These are phyloP conservation scores for Ephydatia muelleri DNA, from an alignment of 37 sponge, comb jelly and placozoan species.

Conservation along the genomic window DNA sequence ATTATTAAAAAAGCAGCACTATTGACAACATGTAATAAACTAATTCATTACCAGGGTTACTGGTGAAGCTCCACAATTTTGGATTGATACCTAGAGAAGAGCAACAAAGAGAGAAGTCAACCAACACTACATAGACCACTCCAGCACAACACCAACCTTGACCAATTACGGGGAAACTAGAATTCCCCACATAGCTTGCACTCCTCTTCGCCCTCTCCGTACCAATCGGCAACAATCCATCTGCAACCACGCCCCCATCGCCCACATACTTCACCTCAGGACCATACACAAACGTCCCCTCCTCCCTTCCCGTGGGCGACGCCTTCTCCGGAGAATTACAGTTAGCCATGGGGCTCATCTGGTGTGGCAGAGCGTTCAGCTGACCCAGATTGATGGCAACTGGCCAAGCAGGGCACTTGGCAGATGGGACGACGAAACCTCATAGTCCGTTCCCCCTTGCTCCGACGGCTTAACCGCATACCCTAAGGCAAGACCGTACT, in stretches of 20 bases:
- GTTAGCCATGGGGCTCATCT: neutral
- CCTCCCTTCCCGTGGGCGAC: neutral
- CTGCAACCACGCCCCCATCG: slow-evolving; percentile 8
- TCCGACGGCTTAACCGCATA: neutral
- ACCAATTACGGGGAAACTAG: slow-evolving; percentile 9
- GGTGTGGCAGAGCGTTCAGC: neutral
- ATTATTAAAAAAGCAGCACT: neutral
- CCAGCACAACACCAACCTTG: slow-evolving; percentile 20
- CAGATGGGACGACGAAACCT: neutral
- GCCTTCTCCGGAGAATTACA: neutral
- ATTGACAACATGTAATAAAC: neutral
- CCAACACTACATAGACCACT: neutral
- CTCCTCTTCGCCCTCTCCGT: slow-evolving; percentile 77
- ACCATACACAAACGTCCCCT: neutral
- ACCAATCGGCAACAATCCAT: slow-evolving; percentile 59
- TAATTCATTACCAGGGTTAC: slow-evolving; percentile 17
- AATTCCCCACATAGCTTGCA: neutral
- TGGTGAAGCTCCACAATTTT: slow-evolving; percentile 51
- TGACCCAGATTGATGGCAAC: slow-evolving; percentile 13
- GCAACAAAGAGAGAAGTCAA: neutral
- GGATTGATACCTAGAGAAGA: slow-evolving; percentile 18
- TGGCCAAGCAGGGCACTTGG: neutral
- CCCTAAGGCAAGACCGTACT: neutral
- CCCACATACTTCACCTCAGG: neutral
- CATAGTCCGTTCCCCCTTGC: neutral